Conservation (phyloP, 2,113 vertebrate genomes). For the Bagarius yarrelli region DNA sequence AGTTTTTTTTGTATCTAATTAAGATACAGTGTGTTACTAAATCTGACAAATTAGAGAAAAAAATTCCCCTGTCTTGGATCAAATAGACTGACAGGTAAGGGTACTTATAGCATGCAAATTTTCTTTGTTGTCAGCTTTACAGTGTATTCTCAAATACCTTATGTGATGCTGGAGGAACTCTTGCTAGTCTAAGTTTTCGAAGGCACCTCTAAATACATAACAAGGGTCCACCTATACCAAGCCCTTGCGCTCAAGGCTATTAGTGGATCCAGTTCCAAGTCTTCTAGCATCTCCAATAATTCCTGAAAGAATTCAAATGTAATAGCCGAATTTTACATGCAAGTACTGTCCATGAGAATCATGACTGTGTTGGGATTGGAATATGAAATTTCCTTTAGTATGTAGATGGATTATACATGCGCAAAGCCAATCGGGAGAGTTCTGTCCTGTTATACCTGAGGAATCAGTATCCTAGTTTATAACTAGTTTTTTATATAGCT, state of each 20-base stretch:
- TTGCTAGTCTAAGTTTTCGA: neutral
- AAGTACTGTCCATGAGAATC: neutral
- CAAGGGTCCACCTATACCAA: neutral
- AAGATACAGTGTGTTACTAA: neutral
- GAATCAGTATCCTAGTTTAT: neutral
- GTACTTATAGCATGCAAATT: conserved; percentile 1
- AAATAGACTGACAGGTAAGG: conserved; percentile 11
- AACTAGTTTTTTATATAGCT: no score
- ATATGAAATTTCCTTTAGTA: neutral
- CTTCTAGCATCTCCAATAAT: neutral
- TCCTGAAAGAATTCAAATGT: neutral
- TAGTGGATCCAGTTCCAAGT: neutral
- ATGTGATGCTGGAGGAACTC: neutral
- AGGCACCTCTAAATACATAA: neutral
- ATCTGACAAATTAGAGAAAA: neutral
- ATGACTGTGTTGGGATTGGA: neutral
- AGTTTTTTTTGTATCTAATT: neutral
- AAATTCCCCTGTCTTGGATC: neutral
- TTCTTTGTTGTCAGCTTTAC: neutral
- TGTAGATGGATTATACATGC: neutral
- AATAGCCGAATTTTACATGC: neutral
- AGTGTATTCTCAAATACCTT: neutral
- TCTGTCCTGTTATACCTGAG: neutral
- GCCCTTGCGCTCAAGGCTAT: neutral
- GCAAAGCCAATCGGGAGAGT: no score